Conservation (phyloP, 2,888 invertebrate genomes). For the Pyrrhosoma nymphula region DNA sequence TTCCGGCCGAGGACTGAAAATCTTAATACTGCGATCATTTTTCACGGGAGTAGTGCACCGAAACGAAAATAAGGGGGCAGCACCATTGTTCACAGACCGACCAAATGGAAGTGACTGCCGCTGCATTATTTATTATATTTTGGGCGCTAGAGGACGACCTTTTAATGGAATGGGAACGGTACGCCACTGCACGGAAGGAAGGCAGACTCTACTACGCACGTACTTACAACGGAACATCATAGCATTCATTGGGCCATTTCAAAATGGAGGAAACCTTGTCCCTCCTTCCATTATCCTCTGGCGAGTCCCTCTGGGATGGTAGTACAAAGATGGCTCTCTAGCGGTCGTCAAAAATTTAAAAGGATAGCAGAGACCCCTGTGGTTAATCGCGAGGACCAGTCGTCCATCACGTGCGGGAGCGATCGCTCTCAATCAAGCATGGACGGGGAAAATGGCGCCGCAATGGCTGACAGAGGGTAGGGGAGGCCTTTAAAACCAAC, state of each 20-base stretch:
- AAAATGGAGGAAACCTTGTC: not conserved
- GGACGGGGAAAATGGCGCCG: not conserved
- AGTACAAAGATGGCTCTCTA: not conserved
- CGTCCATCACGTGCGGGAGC: not conserved
- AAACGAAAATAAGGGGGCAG: not conserved
- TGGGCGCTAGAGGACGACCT: not conserved
- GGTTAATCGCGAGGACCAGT: not conserved
- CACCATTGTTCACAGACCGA: not conserved
- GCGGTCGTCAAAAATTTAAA: not conserved
- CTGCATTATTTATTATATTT: not conserved
- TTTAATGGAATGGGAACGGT: not conserved
- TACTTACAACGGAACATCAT: not conserved
- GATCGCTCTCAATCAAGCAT: not conserved
- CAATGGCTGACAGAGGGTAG: not conserved
- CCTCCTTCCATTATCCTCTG: not conserved
- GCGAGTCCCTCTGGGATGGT: not conserved
- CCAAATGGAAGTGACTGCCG: not conserved
- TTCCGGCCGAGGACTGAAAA: not conserved
- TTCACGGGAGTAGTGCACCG: not conserved
- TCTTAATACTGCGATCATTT: not conserved
- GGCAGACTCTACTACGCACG: too few species aligned
- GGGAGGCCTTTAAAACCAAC: too few species aligned
- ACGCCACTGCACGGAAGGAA: too few species aligned
- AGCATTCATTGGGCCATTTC: slow-evolving; percentile 3
- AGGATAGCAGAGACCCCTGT: not conserved